Conservation (phyloP, 2,888 invertebrate genomes). For the Tanytarsus gracilentus region DNA sequence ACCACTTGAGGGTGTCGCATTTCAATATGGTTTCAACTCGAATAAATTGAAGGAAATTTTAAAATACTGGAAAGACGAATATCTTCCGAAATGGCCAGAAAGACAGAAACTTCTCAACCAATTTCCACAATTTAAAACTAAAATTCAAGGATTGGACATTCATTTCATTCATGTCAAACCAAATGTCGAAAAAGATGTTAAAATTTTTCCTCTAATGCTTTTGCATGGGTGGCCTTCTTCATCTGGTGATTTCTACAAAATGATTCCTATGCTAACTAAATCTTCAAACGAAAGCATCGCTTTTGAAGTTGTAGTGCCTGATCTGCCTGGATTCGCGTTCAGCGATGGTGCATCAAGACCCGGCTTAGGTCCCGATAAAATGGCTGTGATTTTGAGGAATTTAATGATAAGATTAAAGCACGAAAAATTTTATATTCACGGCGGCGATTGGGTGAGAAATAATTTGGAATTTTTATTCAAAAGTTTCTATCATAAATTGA, state of each 20-base stretch:
- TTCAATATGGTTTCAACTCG: conserved; percentile 74
- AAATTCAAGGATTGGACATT: conserved; percentile 58
- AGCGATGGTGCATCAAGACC: conserved; percentile 43
- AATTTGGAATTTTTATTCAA: not conserved
- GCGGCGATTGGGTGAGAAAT: conserved; percentile 58
- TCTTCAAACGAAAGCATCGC: conserved; percentile 46
- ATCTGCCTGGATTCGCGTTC: conserved; percentile 22
- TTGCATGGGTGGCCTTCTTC: conserved; percentile 89
- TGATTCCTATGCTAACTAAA: conserved; percentile 58
- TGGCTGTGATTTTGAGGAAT: conserved; percentile 48
- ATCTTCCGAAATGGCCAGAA: conserved; percentile 56
- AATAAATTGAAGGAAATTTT: conserved; percentile 56
- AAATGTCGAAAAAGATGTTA: conserved; percentile 38
- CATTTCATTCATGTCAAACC: conserved; percentile 62
- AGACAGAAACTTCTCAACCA: conserved; percentile 62
- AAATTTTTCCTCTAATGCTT: conserved; percentile 44
- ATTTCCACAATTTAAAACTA: conserved; percentile 64
- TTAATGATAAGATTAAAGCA: conserved; percentile 55
- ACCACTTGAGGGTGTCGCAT: conserved; percentile 58
- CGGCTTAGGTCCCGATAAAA: conserved; percentile 50
- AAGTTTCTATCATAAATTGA: not conserved
- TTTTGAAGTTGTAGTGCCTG: conserved; percentile 50
- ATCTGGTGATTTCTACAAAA: conserved; percentile 70
- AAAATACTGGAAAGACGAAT: conserved; percentile 69
- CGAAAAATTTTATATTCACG: conserved; percentile 53